Conservation (phyloP, 2,888 invertebrate genomes). For the Drosophila melanocephala region DNA sequence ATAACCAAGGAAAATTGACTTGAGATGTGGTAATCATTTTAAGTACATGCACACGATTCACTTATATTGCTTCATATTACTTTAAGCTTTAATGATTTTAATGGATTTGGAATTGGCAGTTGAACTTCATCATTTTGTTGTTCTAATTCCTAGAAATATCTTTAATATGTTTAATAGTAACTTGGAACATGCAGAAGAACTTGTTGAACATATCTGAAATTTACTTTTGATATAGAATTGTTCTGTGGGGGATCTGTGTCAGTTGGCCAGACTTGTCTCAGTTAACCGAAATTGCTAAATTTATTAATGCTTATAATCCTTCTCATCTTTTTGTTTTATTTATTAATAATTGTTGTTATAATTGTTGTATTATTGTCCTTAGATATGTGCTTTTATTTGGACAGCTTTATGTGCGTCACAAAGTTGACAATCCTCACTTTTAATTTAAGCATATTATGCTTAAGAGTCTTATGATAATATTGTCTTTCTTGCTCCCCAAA, state of each 20-base stretch:
- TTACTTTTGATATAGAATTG: no score
- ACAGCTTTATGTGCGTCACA: not conserved
- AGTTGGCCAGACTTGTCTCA: not conserved
- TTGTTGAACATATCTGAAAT: not conserved
- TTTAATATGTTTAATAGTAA: not conserved
- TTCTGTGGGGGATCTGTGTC: no score
- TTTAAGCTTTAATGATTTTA: not conserved
- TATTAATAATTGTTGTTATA: not conserved
- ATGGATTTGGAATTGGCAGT: not conserved
- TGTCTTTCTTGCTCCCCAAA: not conserved
- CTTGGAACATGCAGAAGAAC: fast-evolving
- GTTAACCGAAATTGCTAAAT: not conserved
- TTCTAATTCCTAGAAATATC: no score
- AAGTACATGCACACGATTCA: not conserved
- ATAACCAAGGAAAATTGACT: constrained; percentile 9
- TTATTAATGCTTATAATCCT: not conserved
- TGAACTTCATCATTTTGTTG: not conserved
- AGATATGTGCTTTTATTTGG: not conserved
- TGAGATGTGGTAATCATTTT: constrained; percentile 8
- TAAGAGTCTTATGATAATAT: not conserved
- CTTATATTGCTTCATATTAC: no score
- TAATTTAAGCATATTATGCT: not conserved
- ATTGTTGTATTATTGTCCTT: not conserved
- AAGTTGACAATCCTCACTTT: not conserved
- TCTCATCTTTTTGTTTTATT: not conserved